These are phyloP conservation scores for Mustelus asterias DNA, from an alignment of 2,113 vertebrate species.

Conservation along the genomic window DNA sequence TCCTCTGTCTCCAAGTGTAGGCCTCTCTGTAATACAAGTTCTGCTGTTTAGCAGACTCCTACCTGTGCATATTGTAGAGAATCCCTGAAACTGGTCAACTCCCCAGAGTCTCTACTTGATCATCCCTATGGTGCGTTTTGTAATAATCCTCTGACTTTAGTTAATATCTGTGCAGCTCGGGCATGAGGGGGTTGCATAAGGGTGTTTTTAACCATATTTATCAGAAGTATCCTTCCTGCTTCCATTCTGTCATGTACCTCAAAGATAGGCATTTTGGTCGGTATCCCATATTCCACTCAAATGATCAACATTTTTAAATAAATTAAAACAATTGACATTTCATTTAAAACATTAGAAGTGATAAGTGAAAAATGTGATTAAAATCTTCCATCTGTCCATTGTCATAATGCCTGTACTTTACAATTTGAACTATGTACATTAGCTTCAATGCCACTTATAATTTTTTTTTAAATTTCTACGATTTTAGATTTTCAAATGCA, in stretches of 20 bases:
- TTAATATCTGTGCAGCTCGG: background rate
- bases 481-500: too few species aligned
- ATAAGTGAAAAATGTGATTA: too few species aligned
- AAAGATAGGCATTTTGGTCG: background rate
- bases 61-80: background rate
- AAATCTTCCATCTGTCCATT: too few species aligned
- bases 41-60: background rate
- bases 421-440: too few species aligned
- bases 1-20: background rate
- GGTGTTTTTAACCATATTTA: background rate
- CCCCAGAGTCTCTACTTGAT: background rate
- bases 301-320: too few species aligned
- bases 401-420: too few species aligned
- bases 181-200: background rate
- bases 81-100: background rate
- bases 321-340: too few species aligned
- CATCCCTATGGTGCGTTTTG: too few species aligned
- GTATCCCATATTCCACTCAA: too few species aligned
- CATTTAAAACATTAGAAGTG: too few species aligned
- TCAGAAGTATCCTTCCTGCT: background rate
- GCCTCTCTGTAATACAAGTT: background rate
- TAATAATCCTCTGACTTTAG: background rate
- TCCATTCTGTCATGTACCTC: background rate
- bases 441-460: too few species aligned
- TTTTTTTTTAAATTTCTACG: too few species aligned